phyloP scores from a whole-genome alignment of 2,888 invertebrate genomes.

The Patella pellucida region DNA sequence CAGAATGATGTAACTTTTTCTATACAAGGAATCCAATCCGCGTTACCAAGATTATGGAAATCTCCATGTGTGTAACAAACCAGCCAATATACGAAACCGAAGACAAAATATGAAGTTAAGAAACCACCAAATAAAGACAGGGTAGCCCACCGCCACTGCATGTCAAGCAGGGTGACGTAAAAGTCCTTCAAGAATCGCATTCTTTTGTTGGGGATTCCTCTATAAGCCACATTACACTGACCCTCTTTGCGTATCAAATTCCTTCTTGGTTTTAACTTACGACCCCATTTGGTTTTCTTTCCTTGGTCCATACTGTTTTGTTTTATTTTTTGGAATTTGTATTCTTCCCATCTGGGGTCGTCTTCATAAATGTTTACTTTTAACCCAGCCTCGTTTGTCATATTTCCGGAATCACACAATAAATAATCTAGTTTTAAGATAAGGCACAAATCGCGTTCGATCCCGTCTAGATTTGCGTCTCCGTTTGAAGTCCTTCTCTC shows the following conservation, averaged over 20 bases:
- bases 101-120: slow-evolving; percentile 86
- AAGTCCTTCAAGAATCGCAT: slow-evolving; percentile 76
- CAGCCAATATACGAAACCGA: slow-evolving; percentile 75
- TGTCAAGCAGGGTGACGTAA: slow-evolving; percentile 93
- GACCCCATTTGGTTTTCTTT: slow-evolving; percentile 27
- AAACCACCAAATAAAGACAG: slow-evolving; percentile 91
- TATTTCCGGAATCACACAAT: no score
- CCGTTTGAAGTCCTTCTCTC: no score
- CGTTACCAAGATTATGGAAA: slow-evolving; percentile 51
- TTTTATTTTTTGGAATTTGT: slow-evolving; percentile 32
- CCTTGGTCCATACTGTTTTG: slow-evolving; percentile 23
- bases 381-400: background rate
- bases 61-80: slow-evolving; percentile 69
- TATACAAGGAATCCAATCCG: slow-evolving; percentile 69
- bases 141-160: slow-evolving; percentile 88
- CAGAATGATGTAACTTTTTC: slow-evolving; percentile 87
- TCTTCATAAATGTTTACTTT: slow-evolving; percentile 31
- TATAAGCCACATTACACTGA: slow-evolving; percentile 94
- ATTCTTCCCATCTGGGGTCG: slow-evolving; percentile 33
- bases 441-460: no score
- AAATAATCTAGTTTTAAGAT: no score
- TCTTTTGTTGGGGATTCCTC: slow-evolving; percentile 76
- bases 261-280: slow-evolving; percentile 39
- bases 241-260: slow-evolving; percentile 96
- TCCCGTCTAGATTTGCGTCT: no score